These are phyloP conservation scores for Psix sp. DNA, from an alignment of 1,140 invertebrate genomes.

Conservation along the genomic window DNA sequence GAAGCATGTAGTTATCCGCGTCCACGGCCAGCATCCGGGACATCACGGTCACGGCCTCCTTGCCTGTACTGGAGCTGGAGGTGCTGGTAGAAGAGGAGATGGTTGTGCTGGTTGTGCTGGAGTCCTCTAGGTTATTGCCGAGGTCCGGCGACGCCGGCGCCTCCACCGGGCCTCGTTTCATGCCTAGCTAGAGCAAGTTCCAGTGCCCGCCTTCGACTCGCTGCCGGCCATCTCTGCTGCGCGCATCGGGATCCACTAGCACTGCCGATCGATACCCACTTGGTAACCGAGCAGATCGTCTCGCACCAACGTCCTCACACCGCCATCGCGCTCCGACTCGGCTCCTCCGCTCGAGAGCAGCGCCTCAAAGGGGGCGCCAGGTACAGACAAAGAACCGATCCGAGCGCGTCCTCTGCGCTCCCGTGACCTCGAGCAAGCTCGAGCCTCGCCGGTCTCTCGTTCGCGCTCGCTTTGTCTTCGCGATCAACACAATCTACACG, in stretches of 20 bases:
- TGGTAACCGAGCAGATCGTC: slow-evolving; percentile 38
- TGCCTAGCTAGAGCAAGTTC: slow-evolving; percentile 31
- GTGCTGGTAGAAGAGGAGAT: too few relatives aligned
- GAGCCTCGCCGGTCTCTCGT: slow-evolving; percentile 1
- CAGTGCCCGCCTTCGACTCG: neutral
- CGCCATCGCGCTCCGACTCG: slow-evolving; percentile 10
- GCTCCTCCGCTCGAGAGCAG: neutral
- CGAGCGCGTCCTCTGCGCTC: slow-evolving; percentile 58
- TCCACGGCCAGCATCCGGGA: slow-evolving; percentile 77
- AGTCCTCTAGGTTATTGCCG: too few relatives aligned
- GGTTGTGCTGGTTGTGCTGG: too few relatives aligned
- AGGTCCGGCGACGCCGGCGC: slow-evolving; percentile 50
- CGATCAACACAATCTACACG: neutral
- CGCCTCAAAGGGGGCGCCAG: slow-evolving; percentile 16
- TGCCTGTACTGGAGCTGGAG: slow-evolving; percentile 5
- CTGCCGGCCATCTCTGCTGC: neutral
- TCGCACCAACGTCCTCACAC: slow-evolving; percentile 21
- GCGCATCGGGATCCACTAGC: neutral
- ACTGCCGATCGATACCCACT: slow-evolving; percentile 7
- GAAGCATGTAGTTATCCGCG: slow-evolving; percentile 81
- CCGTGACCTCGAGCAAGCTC: slow-evolving; percentile 67
- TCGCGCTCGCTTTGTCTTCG: neutral
- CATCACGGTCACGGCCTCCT: slow-evolving; percentile 65
- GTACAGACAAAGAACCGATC: slow-evolving; percentile 47
- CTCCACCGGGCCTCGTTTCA: slow-evolving; percentile 66